Conservation (phyloP, 2,113 vertebrate species). For the Scartelaos histophorus region DNA sequence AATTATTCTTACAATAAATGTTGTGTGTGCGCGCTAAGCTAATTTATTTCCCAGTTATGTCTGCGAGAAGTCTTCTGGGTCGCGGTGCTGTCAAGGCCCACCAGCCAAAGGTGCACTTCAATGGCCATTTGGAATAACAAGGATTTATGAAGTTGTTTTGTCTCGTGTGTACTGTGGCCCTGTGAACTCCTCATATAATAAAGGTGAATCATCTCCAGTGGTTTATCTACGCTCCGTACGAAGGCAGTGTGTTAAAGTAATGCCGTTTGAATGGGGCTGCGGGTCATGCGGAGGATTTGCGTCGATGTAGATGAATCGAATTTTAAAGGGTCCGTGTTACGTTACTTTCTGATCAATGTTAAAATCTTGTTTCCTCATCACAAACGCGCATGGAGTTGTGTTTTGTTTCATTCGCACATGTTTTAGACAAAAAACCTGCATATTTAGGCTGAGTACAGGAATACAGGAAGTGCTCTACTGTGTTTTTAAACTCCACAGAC, state of each 20-base stretch:
- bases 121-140: background rate
- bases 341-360: too few relatives aligned
- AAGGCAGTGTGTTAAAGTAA: background rate
- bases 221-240: background rate
- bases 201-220: background rate
- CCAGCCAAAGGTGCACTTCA: background rate
- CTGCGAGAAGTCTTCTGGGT: background rate
- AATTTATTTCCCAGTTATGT: constrained; percentile 13
- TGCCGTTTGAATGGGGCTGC: background rate
- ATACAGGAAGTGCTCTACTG: too few relatives aligned
- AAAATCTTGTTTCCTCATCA: too few relatives aligned
- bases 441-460: too few relatives aligned
- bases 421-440: too few relatives aligned
- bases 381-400: too few relatives aligned
- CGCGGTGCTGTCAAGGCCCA: background rate
- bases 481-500: too few relatives aligned
- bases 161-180: background rate
- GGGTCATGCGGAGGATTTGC: background rate
- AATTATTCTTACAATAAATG: constrained; percentile 14
- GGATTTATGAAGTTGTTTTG: constrained; percentile 1
- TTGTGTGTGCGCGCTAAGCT: background rate
- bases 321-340: too few relatives aligned
- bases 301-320: background rate
- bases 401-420: too few relatives aligned
- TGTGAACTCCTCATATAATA: constrained; percentile 3